Base-by-base conservation (phyloP, 2,888 invertebrate species). In the Sinelater perroti region DNA sequence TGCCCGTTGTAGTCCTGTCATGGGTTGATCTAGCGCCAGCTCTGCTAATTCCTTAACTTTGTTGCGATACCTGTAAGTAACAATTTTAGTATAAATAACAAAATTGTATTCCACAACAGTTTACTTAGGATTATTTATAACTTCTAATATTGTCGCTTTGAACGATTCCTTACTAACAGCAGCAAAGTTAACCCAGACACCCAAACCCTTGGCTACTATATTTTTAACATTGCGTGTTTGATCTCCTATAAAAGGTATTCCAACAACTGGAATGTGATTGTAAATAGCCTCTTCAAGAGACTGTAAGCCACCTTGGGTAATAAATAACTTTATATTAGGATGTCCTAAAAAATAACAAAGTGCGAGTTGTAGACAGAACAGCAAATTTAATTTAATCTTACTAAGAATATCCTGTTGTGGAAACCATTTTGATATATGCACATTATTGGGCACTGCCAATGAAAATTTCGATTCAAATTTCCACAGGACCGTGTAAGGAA, bases 261-360 rank as follows among this genome's bases (percentile, higher is more conserved):
- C 79, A 6, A 80, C 69, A 1, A 80, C 57, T 2, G 80, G 80
- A 1, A 79, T 76, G 26, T 72, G 75, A 1, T 75, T 75, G 14
- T 67, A 68, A 8, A 80, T 73, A 1, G 80, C 75, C 58, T 81
- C 80, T 13, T 79, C 78, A 0, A 77, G 71, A 0, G 80, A 80
- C 46, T 80, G 79, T 1, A 79, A 61, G 2, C 81, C 81, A 36
- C 79, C 79, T n/a, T n/a, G n/a, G n/a, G n/a, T n/a, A n/a, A n/a
- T n/a, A n/a, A n/a, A n/a, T n/a, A n/a, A n/a, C n/a, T n/a, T n/a
- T n/a, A n/a, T n/a, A n/a, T n/a, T n/a, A n/a, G n/a, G n/a, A n/a
- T n/a, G n/a, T n/a, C n/a, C 72, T 80, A 80, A 0, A 77, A 78
- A 35, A 81, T 75, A 45, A 81, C n/a, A n/a, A n/a, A n/a, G n/a